phyloP scores from a whole-genome alignment of 2,113 vertebrate species.

The Philantomba maxwellii region DNA sequence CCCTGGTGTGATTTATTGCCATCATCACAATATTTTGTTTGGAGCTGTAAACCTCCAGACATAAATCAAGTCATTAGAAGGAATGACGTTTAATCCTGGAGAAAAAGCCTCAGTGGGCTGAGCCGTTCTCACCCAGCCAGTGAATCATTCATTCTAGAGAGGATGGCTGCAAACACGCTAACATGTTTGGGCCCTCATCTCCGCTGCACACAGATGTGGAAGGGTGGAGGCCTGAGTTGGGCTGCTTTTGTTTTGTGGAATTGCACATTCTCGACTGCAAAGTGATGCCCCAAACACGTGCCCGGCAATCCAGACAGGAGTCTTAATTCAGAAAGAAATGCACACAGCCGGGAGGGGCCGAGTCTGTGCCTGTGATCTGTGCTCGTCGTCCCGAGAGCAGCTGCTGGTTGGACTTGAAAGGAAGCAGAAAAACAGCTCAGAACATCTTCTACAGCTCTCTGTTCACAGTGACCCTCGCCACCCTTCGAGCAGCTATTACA shows the following conservation, averaged over 20 bases:
- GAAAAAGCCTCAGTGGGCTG: conserved; percentile 60
- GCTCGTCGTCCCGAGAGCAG: background rate
- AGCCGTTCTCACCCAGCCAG: background rate
- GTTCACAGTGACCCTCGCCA: background rate
- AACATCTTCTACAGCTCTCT: background rate
- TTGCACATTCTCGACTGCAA: accelerated
- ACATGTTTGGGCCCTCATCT: background rate
- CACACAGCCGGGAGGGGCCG: background rate
- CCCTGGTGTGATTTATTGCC: conserved; percentile 49
- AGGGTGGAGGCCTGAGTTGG: background rate
- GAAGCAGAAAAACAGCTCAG: conserved; percentile 7
- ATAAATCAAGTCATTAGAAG: conserved; percentile 71
- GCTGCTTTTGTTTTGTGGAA: background rate
- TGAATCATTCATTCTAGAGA: conserved; percentile 42
- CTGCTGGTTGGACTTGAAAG: conserved; percentile 25
- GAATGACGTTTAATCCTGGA: conserved; percentile 64
- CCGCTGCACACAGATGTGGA: background rate
- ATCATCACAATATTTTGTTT: conserved; percentile 69
- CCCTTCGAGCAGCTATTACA: background rate
- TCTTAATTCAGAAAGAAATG: background rate
- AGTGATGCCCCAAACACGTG: accelerated
- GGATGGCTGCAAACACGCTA: background rate
- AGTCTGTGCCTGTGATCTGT: background rate
- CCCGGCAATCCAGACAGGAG: accelerated
- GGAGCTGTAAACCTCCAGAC: conserved; percentile 61